phyloP scores from a whole-genome alignment of 2,113 vertebrate genomes.

The Castor canadensis region DNA sequence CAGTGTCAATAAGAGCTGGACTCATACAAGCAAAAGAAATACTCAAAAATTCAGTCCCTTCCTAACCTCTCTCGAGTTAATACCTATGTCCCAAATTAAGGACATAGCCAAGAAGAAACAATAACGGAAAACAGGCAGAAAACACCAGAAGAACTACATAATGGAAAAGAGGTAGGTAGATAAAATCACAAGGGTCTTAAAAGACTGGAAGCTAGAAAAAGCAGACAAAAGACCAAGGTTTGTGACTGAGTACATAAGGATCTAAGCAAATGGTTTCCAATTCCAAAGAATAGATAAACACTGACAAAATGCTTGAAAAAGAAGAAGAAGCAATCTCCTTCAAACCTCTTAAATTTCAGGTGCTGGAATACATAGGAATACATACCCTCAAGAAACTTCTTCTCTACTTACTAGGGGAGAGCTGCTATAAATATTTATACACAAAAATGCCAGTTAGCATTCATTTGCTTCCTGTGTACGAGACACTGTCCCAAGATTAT shows the following conservation, averaged over 20 bases:
- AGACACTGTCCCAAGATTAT: not conserved
- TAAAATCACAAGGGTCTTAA: not conserved
- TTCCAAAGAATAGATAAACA: not conserved
- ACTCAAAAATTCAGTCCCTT: not conserved
- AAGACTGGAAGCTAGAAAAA: not conserved
- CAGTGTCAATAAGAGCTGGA: not conserved
- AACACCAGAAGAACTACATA: not conserved
- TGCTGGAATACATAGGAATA: not conserved
- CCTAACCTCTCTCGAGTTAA: not conserved
- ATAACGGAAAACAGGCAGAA: not conserved
- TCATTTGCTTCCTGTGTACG: not conserved
- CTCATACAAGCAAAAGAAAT: not conserved
- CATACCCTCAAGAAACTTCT: not conserved
- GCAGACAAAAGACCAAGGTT: not conserved
- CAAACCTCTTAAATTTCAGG: not conserved
- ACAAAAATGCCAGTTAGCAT: not conserved
- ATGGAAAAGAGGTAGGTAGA: not conserved
- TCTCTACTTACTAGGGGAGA: not conserved
- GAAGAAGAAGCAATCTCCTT: not conserved
- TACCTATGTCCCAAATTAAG: conserved; percentile 37
- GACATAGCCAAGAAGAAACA: conserved; percentile 26
- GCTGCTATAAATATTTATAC: not conserved
- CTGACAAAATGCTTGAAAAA: not conserved
- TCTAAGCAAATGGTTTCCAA: not conserved
- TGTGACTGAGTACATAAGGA: not conserved